Conservation (phyloP, 2,113 vertebrate species). For the Narcine bancroftii region DNA sequence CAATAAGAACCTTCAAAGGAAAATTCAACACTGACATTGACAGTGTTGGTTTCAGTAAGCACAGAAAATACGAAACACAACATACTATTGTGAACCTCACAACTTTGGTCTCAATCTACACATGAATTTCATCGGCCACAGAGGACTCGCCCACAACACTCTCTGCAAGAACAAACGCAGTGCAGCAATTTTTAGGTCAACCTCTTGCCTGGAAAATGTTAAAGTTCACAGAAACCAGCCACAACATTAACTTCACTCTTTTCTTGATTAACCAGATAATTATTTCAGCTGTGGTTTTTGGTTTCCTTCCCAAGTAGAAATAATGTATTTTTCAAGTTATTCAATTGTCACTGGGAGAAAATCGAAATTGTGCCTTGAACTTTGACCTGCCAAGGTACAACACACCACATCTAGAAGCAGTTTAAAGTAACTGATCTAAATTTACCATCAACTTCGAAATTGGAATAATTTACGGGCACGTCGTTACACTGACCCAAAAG, state of each 20-base stretch:
- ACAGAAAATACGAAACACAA: too few relatives aligned
- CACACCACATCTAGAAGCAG: neutral
- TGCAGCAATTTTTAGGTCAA: neutral
- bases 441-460: neutral
- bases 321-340: conserved; percentile 1
- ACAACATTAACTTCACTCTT: neutral
- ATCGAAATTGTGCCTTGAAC: neutral
- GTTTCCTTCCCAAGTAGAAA: neutral
- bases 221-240: conserved; percentile 28
- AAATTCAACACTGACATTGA: too few relatives aligned
- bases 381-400: neutral
- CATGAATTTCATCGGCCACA: too few relatives aligned
- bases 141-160: too few relatives aligned
- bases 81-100: too few relatives aligned
- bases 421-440: neutral
- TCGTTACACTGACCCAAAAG: neutral
- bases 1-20: too few relatives aligned
- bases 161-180: too few relatives aligned
- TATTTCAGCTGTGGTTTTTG: conserved; percentile 33
- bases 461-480: neutral
- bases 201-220: conserved; percentile 30
- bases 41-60: too few relatives aligned
- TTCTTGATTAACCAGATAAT: conserved; percentile 27
- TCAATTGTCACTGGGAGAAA: conserved; percentile 14
- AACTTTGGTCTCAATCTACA: too few relatives aligned